Conservation (phyloP, 2,888 invertebrate genomes). For the Parnassius smintheus region DNA sequence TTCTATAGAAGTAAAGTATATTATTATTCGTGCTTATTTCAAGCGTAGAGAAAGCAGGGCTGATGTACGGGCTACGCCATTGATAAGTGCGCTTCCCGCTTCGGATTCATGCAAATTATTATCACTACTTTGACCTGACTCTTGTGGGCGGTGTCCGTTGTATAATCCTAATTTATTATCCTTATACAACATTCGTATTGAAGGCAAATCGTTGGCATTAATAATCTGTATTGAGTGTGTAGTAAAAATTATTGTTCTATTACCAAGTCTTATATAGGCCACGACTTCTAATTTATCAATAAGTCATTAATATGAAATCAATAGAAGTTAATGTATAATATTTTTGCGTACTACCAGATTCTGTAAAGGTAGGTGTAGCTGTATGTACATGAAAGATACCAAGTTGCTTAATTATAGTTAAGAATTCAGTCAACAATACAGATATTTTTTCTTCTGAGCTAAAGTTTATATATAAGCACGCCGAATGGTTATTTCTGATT, state of each 20-base stretch:
- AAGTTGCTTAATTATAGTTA: too few species aligned
- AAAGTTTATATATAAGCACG: too few species aligned
- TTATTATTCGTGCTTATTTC: constrained; percentile 22
- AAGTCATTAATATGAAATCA: not conserved
- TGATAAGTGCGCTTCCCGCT: constrained; percentile 72
- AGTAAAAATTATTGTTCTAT: constrained; percentile 12
- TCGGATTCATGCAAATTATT: constrained; percentile 66
- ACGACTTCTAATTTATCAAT: not conserved
- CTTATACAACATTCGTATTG: constrained; percentile 16
- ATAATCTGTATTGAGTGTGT: constrained; percentile 13
- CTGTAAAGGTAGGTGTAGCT: too few species aligned
- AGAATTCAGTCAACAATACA: too few species aligned
- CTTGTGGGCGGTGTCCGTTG: constrained; percentile 58
- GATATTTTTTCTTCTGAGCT: too few species aligned
- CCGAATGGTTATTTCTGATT: too few species aligned
- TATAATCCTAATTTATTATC: constrained; percentile 56
- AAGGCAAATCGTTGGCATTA: constrained; percentile 19
- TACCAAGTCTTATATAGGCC: not conserved
- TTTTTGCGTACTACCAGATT: too few species aligned
- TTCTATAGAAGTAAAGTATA: constrained; percentile 28
- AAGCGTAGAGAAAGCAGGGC: constrained; percentile 55
- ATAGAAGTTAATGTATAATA: not conserved
- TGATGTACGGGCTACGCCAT: constrained; percentile 57
- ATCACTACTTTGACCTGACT: constrained; percentile 59
- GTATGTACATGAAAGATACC: too few species aligned